phyloP scores from a whole-genome alignment of 2,113 vertebrate genomes.

The Anoplopoma fimbria region DNA sequence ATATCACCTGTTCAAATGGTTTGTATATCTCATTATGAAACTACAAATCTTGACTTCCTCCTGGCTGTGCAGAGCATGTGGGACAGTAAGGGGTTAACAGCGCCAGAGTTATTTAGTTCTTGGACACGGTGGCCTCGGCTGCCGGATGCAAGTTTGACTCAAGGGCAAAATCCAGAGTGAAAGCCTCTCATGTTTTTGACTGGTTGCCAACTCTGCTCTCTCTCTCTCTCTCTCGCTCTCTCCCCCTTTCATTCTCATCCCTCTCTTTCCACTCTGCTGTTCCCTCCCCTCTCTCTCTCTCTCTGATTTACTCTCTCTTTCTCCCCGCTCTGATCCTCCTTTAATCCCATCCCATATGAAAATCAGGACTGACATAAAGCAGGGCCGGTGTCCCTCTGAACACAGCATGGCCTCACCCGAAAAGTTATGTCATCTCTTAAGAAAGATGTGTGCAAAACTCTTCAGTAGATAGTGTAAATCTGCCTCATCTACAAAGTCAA shows the following conservation, averaged over 20 bases:
- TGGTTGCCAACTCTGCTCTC: conserved; percentile 59
- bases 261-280: conserved; percentile 26
- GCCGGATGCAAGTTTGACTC: conserved; percentile 81
- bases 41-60: conserved; percentile 40
- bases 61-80: conserved; percentile 24
- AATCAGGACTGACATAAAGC: conserved; percentile 60
- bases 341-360: conserved; percentile 62
- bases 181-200: conserved; percentile 82
- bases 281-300: conserved; percentile 34
- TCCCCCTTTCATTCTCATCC: conserved; percentile 42
- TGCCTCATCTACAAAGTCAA: neutral
- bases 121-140: conserved; percentile 78
- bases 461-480: conserved; percentile 10
- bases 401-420: conserved; percentile 24
- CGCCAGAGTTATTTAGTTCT: conserved; percentile 71
- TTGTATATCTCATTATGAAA: conserved; percentile 30
- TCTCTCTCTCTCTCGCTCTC: conserved; percentile 14
- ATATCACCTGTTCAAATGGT: conserved; percentile 20
- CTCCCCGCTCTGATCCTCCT: conserved; percentile 36
- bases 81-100: conserved; percentile 74
- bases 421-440: conserved; percentile 58
- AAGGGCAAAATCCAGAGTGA: conserved; percentile 81
- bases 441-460: conserved; percentile 17
- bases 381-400: conserved; percentile 49
- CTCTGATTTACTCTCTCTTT: conserved; percentile 60